phyloP scores from a whole-genome alignment of 2,797 vertebrate species.

The Dendrocincla fuliginosa region DNA sequence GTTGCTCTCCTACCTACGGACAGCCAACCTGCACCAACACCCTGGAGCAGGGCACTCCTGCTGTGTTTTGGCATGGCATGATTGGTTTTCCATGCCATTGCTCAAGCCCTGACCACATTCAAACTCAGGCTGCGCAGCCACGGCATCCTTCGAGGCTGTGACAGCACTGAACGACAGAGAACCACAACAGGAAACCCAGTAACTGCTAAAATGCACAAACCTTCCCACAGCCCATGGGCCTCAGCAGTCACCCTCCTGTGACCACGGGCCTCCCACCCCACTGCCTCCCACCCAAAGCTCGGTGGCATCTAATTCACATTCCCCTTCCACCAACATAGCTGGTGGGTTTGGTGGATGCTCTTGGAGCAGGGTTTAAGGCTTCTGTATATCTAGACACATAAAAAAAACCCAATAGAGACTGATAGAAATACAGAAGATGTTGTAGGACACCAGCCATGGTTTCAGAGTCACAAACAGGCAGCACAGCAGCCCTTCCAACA shows the following conservation, averaged over 20 bases:
- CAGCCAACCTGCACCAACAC: neutral
- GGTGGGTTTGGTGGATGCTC: neutral
- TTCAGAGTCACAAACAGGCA: neutral
- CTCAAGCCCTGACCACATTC: neutral
- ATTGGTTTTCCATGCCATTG: neutral
- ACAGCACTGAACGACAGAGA: neutral
- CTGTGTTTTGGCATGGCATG: neutral
- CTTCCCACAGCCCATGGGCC: neutral
- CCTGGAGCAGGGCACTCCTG: neutral
- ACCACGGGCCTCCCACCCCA: neutral
- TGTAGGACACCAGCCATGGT: neutral
- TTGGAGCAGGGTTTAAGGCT: neutral
- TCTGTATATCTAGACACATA: neutral
- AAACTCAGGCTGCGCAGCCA: neutral
- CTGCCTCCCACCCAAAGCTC: neutral
- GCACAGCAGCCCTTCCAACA: neutral
- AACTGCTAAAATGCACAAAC: constrained; percentile 21
- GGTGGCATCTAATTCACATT: neutral
- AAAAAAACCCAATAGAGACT: neutral
- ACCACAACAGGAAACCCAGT: constrained; percentile 47
- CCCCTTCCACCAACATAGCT: neutral
- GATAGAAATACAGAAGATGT: neutral
- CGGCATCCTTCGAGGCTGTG: neutral
- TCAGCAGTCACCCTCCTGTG: neutral
- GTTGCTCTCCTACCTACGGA: neutral